Percentiles rank a stretch among this genome's conserved stretches.
Conservation (phyloP, 2,797 vertebrate species). For the Clamator glandarius region DNA sequence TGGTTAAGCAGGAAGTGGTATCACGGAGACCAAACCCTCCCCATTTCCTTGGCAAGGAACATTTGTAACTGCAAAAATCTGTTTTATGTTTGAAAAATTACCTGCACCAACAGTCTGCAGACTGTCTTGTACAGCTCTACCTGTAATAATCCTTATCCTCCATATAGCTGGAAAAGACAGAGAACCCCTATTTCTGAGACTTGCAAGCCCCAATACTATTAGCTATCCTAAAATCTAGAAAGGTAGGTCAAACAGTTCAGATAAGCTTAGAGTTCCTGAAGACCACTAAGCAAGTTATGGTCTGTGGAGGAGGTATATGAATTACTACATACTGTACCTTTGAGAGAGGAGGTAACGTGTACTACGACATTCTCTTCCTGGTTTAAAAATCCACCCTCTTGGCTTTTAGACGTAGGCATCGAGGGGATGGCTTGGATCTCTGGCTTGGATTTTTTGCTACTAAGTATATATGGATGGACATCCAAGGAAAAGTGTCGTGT, state of each 20-base stretch:
- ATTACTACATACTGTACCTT: constrained; percentile 81
- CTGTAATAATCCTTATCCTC: not conserved
- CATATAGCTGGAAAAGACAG: not conserved
- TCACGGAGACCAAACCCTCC: not conserved
- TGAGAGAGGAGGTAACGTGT: constrained; percentile 85
- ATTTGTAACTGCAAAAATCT: not conserved
- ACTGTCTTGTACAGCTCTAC: not conserved
- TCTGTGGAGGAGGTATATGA: not conserved
- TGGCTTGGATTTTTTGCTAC: constrained; percentile 90
- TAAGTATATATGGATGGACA: constrained; percentile 95
- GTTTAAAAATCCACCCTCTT: constrained; percentile 89
- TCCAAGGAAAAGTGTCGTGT: constrained; percentile 95
- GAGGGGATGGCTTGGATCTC: constrained; percentile 81
- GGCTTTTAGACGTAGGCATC: constrained; percentile 85
- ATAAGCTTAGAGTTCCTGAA: not conserved
- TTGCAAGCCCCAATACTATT: not conserved
- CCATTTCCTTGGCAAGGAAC: not conserved
- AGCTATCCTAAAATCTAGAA: not conserved
- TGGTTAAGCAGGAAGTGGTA: not conserved
- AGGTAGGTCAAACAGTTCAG: not conserved
- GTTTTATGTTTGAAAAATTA: not conserved
- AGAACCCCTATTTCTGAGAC: not conserved
- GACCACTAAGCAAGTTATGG: not conserved
- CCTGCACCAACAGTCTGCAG: not conserved
- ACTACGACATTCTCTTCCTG: constrained; percentile 87